Evolutionary conservation across 1,140 invertebrate species (phyloP).

Genomic region (Drosophila kurseongensis): DNA sequence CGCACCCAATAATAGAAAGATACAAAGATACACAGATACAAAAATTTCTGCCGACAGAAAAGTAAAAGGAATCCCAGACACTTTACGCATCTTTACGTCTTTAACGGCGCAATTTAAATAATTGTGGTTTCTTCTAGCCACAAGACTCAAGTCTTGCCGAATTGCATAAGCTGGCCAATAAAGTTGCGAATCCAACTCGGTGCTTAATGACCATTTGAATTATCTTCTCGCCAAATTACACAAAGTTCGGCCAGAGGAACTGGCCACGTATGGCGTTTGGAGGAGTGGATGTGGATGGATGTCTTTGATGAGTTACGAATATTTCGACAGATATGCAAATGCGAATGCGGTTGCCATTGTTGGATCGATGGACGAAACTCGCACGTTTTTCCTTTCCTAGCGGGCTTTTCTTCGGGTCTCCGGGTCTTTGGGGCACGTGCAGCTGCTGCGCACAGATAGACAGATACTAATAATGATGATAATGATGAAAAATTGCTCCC

Average conservation of each 20-base stretch:
- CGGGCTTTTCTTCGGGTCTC: constrained; percentile 10
- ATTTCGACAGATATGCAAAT: constrained; percentile 78
- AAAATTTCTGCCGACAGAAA: constrained; percentile 51
- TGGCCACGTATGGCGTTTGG: constrained; percentile 19
- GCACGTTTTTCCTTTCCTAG: constrained; percentile 33
- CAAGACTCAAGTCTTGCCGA: constrained; percentile 20
- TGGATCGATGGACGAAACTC: constrained; percentile 37
- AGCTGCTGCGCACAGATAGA: constrained; percentile 28
- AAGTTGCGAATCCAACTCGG: constrained; percentile 31
- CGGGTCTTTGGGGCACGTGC: constrained; percentile 56
- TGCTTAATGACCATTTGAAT: constrained; percentile 80
- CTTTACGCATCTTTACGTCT: constrained; percentile 59
- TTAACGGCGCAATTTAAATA: constrained; percentile 70
- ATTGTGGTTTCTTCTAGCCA: constrained; percentile 76
- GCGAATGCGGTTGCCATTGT: constrained; percentile 48
- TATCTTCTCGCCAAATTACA: constrained; percentile 72
- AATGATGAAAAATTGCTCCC: constrained; percentile 57
- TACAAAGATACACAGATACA: constrained; percentile 27
- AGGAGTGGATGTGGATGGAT: constrained; percentile 29
- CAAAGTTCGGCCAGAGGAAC: constrained; percentile 46
- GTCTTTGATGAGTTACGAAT: constrained; percentile 64
- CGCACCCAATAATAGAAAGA: constrained; percentile 44
- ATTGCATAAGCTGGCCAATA: constrained; percentile 63
- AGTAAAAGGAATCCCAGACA: constrained; percentile 62
- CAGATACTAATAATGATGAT: constrained; percentile 50